Evolutionary conservation across 1,140 invertebrate genomes (phyloP).

Genomic region (Hylaeus volcanicus): DNA sequence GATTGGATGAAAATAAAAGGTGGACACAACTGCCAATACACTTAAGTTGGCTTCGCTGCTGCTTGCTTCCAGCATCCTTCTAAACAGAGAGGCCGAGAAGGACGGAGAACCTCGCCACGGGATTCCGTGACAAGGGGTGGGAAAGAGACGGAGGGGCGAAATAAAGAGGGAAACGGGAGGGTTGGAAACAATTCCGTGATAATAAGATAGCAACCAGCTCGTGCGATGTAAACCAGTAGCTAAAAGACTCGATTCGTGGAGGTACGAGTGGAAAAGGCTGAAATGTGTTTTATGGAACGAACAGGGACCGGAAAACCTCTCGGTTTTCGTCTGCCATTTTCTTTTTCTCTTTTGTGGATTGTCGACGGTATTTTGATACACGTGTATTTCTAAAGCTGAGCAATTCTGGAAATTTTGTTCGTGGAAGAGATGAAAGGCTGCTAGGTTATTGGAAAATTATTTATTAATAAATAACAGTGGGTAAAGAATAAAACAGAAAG

Average conservation of each 20-base stretch:
- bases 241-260: slow-evolving; percentile 36
- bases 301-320: neutral
- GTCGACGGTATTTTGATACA: neutral
- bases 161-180: neutral
- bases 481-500: no score
- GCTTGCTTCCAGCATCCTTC: slow-evolving; percentile 27
- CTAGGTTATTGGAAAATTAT: no score
- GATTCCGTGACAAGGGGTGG: neutral
- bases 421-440: no score
- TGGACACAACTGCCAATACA: slow-evolving; percentile 71
- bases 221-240: slow-evolving; percentile 37
- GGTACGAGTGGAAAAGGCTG: slow-evolving; percentile 6
- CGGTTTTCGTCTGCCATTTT: neutral
- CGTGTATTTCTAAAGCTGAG: no score
- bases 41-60: slow-evolving; percentile 62
- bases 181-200: slow-evolving; percentile 68
- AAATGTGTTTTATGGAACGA: slow-evolving; percentile 35
- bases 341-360: neutral
- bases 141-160: neutral
- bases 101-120: neutral
- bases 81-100: slow-evolving; percentile 24
- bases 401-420: no score
- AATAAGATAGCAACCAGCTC: slow-evolving; percentile 62
- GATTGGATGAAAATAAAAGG: slow-evolving; percentile 72
- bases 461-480: no score